A percentile compares a stretch with the other conserved stretches of the same genome.
Conservation (phyloP, 2,888 invertebrate genomes). For the Drosophila leonis region DNA sequence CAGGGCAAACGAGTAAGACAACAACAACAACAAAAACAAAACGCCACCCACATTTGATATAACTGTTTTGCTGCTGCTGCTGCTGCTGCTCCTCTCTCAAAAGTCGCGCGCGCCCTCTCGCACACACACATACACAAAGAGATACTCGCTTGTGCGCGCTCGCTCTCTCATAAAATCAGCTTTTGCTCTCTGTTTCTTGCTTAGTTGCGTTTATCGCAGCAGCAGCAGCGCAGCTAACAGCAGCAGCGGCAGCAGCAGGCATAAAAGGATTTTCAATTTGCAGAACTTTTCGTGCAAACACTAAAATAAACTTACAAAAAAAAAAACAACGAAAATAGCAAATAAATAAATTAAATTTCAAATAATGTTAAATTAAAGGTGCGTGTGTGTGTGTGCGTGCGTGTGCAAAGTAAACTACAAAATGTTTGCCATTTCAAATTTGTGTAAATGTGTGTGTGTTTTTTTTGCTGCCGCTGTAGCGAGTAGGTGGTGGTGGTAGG, state of each 20-base stretch:
- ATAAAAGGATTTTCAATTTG: conserved; percentile 53
- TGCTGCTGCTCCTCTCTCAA: conserved; percentile 6
- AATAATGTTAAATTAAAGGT: conserved; percentile 43
- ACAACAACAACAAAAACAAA: conserved; percentile 37
- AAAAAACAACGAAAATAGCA: neutral
- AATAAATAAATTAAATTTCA: conserved; percentile 4
- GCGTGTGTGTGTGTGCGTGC: conserved; percentile 7
- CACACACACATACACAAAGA: conserved; percentile 2
- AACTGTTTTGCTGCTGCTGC: conserved; percentile 31
- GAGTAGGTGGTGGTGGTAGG: neutral
- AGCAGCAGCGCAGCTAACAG: conserved; percentile 59
- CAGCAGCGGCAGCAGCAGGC: conserved; percentile 40
- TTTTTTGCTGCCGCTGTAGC: conserved; percentile 11
- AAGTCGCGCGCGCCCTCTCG: conserved; percentile 13
- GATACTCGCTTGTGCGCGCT: conserved; percentile 4
- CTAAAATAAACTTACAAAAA: conserved; percentile 2
- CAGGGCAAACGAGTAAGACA: conserved; percentile 20
- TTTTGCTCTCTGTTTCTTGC: conserved; percentile 51
- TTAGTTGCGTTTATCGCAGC: conserved; percentile 61
- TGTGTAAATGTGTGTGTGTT: conserved; percentile 21
- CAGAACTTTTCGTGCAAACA: conserved; percentile 42
- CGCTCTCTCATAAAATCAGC: conserved; percentile 32
- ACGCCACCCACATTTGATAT: conserved; percentile 69
- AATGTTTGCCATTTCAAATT: conserved; percentile 2
- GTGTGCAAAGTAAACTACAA: conserved; percentile 9